Conservation (phyloP, 2,113 vertebrate species). For the Ceuthmochares aereus region DNA sequence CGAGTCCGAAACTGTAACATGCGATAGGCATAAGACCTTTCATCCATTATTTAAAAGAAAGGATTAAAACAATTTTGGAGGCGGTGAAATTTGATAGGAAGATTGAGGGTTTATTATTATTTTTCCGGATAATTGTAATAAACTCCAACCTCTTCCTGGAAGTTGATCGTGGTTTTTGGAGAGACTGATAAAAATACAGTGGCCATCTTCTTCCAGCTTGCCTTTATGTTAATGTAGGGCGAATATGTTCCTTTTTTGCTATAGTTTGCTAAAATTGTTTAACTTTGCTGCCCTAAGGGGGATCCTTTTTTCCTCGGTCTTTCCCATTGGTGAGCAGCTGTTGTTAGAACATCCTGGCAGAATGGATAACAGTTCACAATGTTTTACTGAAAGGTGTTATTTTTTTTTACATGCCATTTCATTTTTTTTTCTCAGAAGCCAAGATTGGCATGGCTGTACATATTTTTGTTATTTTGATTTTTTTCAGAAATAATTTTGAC, state of each 20-base stretch:
- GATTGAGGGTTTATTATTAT: background rate
- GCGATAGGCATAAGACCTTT: background rate
- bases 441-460: background rate
- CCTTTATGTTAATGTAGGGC: conserved; percentile 7
- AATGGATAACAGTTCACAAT: background rate
- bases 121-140: background rate
- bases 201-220: conserved; percentile 35
- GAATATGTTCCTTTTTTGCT: background rate
- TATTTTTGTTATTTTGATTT: background rate
- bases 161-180: background rate
- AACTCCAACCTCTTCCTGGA: background rate
- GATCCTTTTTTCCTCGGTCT: background rate
- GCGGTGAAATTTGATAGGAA: background rate
- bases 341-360: background rate
- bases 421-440: conserved; percentile 19
- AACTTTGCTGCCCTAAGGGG: background rate
- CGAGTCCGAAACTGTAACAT: background rate
- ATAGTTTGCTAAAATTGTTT: background rate
- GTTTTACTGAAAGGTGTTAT: background rate
- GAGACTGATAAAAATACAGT: background rate
- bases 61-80: background rate
- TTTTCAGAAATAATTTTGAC: background rate
- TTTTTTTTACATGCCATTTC: background rate
- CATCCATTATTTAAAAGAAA: background rate
- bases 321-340: background rate